Percentiles rank a stretch among this genome's conserved stretches.
These are phyloP conservation scores for Malacoctenus gilli DNA, from an alignment of 2,797 vertebrate genomes.

Conservation along the genomic window DNA sequence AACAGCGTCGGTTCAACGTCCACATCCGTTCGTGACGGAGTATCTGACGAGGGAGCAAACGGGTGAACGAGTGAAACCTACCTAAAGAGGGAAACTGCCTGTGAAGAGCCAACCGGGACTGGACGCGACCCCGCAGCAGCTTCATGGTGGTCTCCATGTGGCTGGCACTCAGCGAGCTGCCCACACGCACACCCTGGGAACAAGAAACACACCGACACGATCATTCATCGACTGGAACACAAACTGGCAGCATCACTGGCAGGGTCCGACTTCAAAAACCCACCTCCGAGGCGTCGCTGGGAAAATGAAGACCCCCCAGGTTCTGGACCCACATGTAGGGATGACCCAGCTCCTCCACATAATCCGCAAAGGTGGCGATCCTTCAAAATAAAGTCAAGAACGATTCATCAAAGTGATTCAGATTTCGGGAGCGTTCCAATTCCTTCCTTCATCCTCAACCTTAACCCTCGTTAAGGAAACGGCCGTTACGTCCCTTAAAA, in stretches of 20 bases:
- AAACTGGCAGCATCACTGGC: too few species aligned
- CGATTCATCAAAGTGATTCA: too few species aligned
- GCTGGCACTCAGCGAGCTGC: slow-evolving; percentile 92
- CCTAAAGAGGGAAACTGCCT: slow-evolving; percentile 95
- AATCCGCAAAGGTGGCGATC: slow-evolving; percentile 89
- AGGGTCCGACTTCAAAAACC: neutral
- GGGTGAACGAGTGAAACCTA: too few species aligned
- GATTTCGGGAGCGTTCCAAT: too few species aligned
- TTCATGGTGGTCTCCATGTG: slow-evolving; percentile 97
- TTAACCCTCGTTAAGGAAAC: too few species aligned
- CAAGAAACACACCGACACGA: slow-evolving; percentile 26
- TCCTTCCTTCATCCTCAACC: too few species aligned
- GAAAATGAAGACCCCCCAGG: slow-evolving; percentile 93
- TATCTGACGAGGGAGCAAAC: neutral
- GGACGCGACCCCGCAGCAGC: slow-evolving; percentile 88
- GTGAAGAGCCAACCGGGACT: slow-evolving; percentile 92
- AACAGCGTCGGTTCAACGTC: slow-evolving; percentile 16
- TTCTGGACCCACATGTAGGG: slow-evolving; percentile 97
- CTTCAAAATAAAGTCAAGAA: slow-evolving; percentile 66
- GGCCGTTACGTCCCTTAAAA: too few species aligned
- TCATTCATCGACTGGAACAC: neutral
- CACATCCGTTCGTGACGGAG: neutral
- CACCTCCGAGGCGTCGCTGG: slow-evolving; percentile 89
- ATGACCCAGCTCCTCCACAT: slow-evolving; percentile 92
- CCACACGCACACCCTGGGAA: slow-evolving; percentile 74